Percentiles rank a stretch among this genome's conserved stretches.
These are phyloP conservation scores for Pollicipes pollicipes DNA, from an alignment of 1,140 invertebrate genomes.

Conservation along the genomic window DNA sequence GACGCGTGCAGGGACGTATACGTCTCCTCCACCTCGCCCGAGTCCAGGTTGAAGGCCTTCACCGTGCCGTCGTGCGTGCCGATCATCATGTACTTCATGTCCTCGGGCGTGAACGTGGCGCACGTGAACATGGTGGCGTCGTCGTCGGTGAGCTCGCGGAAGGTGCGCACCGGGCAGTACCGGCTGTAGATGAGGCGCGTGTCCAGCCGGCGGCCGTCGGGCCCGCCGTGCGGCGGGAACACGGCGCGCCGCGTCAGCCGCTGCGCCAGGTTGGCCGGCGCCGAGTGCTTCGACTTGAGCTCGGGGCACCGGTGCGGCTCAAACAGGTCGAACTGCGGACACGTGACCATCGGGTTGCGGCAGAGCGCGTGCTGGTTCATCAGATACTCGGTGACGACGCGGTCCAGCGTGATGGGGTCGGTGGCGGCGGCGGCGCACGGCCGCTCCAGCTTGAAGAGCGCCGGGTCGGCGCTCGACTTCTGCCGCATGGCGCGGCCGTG, in stretches of 20 bases:
- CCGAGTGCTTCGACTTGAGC: conserved; percentile 47
- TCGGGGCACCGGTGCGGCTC: conserved; percentile 80
- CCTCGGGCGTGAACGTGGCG: conserved; percentile 17
- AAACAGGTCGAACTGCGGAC: conserved; percentile 74
- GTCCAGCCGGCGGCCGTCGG: conserved; percentile 42
- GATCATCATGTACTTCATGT: conserved; percentile 16
- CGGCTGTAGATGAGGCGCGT: conserved; percentile 67
- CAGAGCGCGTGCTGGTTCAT: conserved; percentile 87
- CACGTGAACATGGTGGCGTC: conserved; percentile 11
- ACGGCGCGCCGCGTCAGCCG: conserved; percentile 24
- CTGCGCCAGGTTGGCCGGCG: conserved; percentile 50
- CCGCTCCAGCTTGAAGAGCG: no score
- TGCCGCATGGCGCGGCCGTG: no score
- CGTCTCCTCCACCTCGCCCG: conserved; percentile 30
- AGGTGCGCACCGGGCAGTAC: conserved; percentile 68
- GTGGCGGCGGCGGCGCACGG: conserved; percentile 25
- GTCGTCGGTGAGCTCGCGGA: neutral
- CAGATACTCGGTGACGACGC: conserved; percentile 87
- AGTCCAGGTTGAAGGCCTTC: conserved; percentile 63
- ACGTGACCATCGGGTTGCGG: conserved; percentile 79
- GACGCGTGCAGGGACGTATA: conserved; percentile 26
- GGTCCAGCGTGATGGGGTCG: conserved; percentile 52
- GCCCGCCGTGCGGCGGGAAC: conserved; percentile 28
- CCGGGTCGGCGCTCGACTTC: no score
- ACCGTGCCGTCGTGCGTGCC: conserved; percentile 28